A percentile compares a stretch with the other conserved stretches of the same genome.
These are phyloP conservation scores for Galeopterus variegatus DNA, from an alignment of 2,113 vertebrate species.

Conservation along the genomic window DNA sequence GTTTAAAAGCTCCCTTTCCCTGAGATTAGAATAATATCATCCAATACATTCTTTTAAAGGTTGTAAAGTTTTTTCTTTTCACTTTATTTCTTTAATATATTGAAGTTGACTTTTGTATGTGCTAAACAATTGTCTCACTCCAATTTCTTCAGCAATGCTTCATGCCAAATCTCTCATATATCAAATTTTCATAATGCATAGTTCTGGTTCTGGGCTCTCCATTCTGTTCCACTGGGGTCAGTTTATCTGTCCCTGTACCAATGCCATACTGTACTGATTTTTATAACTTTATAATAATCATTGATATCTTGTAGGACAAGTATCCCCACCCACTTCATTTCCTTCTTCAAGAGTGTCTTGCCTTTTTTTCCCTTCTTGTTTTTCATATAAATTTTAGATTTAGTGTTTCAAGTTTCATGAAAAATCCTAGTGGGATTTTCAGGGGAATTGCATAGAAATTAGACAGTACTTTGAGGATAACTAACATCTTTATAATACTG, in stretches of 20 bases:
- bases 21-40: no score
- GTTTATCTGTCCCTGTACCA: background rate
- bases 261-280: background rate
- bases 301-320: background rate
- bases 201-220: background rate
- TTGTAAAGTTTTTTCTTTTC: no score
- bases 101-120: background rate
- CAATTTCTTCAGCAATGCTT: background rate
- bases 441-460: background rate
- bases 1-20: no score
- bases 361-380: background rate
- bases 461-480: background rate
- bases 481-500: constrained; percentile 22
- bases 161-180: background rate
- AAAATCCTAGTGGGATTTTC: constrained; percentile 48
- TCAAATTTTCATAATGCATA: background rate
- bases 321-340: background rate
- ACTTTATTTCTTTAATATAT: background rate
- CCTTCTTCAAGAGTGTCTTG: background rate
- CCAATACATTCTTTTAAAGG: no score
- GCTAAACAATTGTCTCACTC: background rate
- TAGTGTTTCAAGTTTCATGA: constrained; percentile 16
- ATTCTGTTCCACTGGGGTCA: no score
- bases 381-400: constrained; percentile 49
- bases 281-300: background rate